Evolutionary conservation across 1,140 invertebrate genomes (phyloP).

Genomic region (Sitodiplosis mosellana): DNA sequence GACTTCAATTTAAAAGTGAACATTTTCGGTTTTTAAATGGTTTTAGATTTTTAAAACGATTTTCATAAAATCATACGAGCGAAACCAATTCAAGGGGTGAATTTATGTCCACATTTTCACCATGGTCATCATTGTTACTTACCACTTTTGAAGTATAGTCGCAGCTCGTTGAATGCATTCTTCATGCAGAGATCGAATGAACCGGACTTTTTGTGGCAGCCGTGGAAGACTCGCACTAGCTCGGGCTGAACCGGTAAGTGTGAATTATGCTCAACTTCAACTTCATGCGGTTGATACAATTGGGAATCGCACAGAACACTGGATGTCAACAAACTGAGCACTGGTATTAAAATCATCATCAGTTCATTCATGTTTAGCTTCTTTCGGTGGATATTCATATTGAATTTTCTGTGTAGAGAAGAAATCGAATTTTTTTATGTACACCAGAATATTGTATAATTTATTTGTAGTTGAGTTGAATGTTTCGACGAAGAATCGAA

Average conservation of each 20-base stretch:
- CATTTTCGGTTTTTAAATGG: background rate
- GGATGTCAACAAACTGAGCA: too few relatives aligned
- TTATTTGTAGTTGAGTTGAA: too few relatives aligned
- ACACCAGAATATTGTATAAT: too few relatives aligned
- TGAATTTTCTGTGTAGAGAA: too few relatives aligned
- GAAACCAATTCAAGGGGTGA: background rate
- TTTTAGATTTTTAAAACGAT: background rate
- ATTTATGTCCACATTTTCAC: background rate
- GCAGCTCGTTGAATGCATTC: slow-evolving; percentile 48
- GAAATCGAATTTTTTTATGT: too few relatives aligned
- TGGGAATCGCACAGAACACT: too few relatives aligned
- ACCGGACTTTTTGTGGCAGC: slow-evolving; percentile 35
- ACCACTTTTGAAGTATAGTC: slow-evolving; percentile 53
- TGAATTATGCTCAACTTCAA: too few relatives aligned
- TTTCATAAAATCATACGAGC: background rate
- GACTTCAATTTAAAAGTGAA: background rate
- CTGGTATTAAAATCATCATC: too few relatives aligned
- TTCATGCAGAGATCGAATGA: slow-evolving; percentile 54
- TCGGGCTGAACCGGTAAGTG: background rate
- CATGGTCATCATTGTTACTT: slow-evolving; percentile 6
- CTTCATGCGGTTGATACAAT: too few relatives aligned
- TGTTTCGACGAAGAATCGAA: too few relatives aligned
- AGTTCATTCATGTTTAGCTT: too few relatives aligned
- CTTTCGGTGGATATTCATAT: too few relatives aligned
- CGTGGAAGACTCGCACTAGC: slow-evolving; percentile 21